Percentiles rank a stretch among this genome's conserved stretches.
phyloP scores from a whole-genome alignment of 92 coral and sea anemone species.

The Epizoanthus illoricatus region DNA sequence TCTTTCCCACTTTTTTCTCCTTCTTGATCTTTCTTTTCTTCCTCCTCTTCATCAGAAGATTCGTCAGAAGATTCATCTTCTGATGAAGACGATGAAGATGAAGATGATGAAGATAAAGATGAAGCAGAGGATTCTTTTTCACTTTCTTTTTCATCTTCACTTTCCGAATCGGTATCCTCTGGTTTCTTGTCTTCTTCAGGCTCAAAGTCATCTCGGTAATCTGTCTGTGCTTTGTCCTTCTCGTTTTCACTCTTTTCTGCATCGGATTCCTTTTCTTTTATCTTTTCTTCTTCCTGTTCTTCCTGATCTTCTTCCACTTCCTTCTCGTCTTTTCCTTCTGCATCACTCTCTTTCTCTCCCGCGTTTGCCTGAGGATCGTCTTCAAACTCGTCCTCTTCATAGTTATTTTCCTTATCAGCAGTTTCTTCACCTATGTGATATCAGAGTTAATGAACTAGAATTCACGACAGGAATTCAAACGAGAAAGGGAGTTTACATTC shows the following conservation, averaged over 20 bases:
- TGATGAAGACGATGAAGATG: constrained; percentile 3
- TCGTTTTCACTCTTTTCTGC: constrained; percentile 48
- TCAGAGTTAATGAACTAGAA: background rate
- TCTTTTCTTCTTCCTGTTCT: constrained; percentile 34
- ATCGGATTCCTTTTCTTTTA: constrained; percentile 26
- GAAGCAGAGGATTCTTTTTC: constrained; percentile 22
- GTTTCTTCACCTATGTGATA: constrained; percentile 34
- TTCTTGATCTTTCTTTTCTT: constrained; percentile 32
- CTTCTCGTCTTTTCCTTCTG: constrained; percentile 44
- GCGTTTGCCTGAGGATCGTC: constrained; percentile 47
- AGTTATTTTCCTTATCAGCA: constrained; percentile 49
- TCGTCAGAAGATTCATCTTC: background rate
- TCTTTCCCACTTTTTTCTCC: constrained; percentile 31
- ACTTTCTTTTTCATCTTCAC: constrained; percentile 41
- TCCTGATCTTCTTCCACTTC: constrained; percentile 28
- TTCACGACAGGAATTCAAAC: background rate
- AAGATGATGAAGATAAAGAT: constrained; percentile 8
- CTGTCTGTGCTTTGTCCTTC: constrained; percentile 50
- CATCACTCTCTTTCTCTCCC: constrained; percentile 43
- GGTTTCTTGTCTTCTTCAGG: constrained; percentile 58
- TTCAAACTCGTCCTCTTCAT: constrained; percentile 70
- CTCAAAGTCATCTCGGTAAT: constrained; percentile 74
- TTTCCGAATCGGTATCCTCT: constrained; percentile 38
- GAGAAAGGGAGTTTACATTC: background rate
- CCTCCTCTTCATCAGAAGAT: constrained; percentile 28